phyloP scores from a whole-genome alignment of 2,797 vertebrate species.

The Rhinophrynus dorsalis region DNA sequence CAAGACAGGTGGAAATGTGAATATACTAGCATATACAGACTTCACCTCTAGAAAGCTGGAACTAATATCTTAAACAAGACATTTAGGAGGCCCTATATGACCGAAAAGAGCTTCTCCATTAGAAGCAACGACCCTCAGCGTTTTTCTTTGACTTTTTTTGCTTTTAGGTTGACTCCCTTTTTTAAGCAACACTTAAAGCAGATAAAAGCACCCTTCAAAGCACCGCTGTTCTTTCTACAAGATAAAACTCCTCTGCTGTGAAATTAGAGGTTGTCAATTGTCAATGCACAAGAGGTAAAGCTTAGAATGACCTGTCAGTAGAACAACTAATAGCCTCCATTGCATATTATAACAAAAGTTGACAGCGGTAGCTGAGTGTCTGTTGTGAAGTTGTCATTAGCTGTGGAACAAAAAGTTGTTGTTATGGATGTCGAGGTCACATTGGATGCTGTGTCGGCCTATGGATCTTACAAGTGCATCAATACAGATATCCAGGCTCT shows the following conservation, averaged over 20 bases:
- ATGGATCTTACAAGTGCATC: not conserved
- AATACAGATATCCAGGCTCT: no score
- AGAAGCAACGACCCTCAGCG: not conserved
- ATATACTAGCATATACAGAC: not conserved
- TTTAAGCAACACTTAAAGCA: slow-evolving; percentile 38
- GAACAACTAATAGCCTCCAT: not conserved
- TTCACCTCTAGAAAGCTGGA: not conserved
- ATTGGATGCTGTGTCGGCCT: slow-evolving; percentile 3
- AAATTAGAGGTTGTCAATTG: slow-evolving; percentile 22
- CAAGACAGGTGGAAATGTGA: slow-evolving; percentile 26
- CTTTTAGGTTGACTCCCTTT: slow-evolving; percentile 27
- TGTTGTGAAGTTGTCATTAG: slow-evolving; percentile 23
- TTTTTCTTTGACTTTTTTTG: slow-evolving; percentile 1
- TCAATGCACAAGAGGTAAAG: slow-evolving; percentile 12
- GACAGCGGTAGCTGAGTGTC: not conserved
- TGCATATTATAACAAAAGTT: slow-evolving; percentile 18
- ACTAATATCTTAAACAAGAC: slow-evolving; percentile 27
- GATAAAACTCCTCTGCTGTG: not conserved
- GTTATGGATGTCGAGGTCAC: slow-evolving; percentile 10
- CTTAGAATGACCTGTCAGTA: slow-evolving; percentile 11
- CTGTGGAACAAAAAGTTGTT: not conserved
- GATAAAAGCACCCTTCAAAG: slow-evolving; percentile 38
- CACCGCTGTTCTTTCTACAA: slow-evolving; percentile 23
- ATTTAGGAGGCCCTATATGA: slow-evolving; percentile 9
- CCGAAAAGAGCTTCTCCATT: not conserved